A percentile compares a stretch with the other conserved stretches of the same genome.
Evolutionary conservation across 2,113 vertebrate genomes (phyloP).

Genomic region (Cromileptes altivelis): DNA sequence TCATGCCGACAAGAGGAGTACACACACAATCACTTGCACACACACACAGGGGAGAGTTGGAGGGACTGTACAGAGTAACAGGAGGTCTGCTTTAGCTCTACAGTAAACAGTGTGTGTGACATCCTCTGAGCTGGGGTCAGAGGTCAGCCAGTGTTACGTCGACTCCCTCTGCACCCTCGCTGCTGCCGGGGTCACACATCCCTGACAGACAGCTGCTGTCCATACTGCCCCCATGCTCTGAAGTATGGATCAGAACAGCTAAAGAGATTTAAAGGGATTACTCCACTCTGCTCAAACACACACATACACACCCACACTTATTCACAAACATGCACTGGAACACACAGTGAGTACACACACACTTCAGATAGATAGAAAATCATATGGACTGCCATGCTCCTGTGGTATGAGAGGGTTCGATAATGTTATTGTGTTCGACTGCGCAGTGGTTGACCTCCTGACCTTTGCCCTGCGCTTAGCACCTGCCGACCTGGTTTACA

Average conservation of each 20-base stretch:
- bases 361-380: constrained; percentile 14
- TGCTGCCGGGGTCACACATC: constrained; percentile 47
- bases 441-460: constrained; percentile 24
- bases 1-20: constrained; percentile 34
- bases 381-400: background rate
- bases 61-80: background rate
- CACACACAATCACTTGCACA: constrained; percentile 6
- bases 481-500: constrained; percentile 55
- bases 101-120: constrained; percentile 44
- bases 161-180: constrained; percentile 36
- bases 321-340: constrained; percentile 12
- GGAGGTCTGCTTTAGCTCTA: constrained; percentile 37
- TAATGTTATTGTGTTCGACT: constrained; percentile 30
- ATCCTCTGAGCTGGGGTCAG: constrained; percentile 49
- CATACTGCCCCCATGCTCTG: constrained; percentile 47
- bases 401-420: background rate
- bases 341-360: background rate
- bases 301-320: constrained; percentile 6
- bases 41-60: background rate
- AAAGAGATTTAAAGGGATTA: constrained; percentile 73
- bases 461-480: constrained; percentile 55
- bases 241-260: constrained; percentile 67
- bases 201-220: constrained; percentile 69
- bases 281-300: constrained; percentile 14
- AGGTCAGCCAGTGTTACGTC: constrained; percentile 51